These are phyloP conservation scores for Polyergus mexicanus DNA, from an alignment of 1,140 invertebrate genomes.

Conservation along the genomic window DNA sequence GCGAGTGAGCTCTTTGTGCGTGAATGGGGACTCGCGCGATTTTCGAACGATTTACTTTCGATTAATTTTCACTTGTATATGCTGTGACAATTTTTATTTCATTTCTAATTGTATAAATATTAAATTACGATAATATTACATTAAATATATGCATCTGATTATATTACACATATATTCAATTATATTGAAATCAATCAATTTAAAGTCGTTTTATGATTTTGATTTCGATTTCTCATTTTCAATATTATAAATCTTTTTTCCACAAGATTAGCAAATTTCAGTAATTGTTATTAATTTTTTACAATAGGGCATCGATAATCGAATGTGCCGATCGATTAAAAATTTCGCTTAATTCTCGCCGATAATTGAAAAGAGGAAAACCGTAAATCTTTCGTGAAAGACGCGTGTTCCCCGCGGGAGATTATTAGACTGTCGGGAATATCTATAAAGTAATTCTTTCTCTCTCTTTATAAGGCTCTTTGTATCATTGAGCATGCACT, in stretches of 20 bases:
- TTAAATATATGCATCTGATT: background rate
- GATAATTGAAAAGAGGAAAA: conserved; percentile 4
- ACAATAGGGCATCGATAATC: background rate
- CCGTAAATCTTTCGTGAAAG: conserved; percentile 28
- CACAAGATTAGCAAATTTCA: background rate
- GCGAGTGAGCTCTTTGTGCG: conserved; percentile 42
- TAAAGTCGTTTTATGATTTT: background rate
- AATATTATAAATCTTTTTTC: background rate
- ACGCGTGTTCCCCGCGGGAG: background rate
- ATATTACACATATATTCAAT: background rate
- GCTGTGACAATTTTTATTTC: background rate
- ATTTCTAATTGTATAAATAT: background rate
- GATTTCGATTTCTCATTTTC: background rate
- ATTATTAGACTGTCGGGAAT: background rate
- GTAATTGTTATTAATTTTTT: background rate
- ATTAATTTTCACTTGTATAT: background rate
- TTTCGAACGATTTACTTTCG: conserved; percentile 36
- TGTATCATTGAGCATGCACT: conserved; percentile 42
- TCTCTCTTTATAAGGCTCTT: conserved; percentile 38
- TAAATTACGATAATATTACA: background rate
- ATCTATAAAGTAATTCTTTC: conserved; percentile 14
- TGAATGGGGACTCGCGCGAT: conserved; percentile 30
- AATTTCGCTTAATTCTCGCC: background rate
- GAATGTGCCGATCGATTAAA: background rate
- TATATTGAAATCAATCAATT: background rate